Percentiles rank a stretch among this genome's conserved stretches.
Evolutionary conservation across 2,113 vertebrate genomes (phyloP).

Genomic region (Perognathus longimembris): DNA sequence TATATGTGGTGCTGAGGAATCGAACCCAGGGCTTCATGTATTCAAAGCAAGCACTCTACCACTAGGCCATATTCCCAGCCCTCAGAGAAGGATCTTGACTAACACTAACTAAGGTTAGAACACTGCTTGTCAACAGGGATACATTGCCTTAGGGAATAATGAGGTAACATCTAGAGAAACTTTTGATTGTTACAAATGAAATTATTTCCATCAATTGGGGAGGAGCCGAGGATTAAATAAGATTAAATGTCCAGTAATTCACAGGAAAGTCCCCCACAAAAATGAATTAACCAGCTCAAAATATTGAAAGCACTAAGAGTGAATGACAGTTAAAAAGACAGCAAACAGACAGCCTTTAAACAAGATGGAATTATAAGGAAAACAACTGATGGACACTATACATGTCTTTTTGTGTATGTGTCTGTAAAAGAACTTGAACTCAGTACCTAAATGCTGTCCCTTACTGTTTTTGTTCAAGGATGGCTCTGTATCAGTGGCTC

Average conservation of each 20-base stretch:
- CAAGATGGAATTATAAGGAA: neutral
- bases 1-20: too few species aligned
- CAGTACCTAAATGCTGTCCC: too few species aligned
- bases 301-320: neutral
- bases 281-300: conserved; percentile 27
- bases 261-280: neutral
- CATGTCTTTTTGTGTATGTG: neutral
- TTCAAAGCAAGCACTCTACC: too few species aligned
- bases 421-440: too few species aligned
- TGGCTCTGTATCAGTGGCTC: too few species aligned
- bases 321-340: neutral
- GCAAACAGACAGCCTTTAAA: conserved; percentile 16
- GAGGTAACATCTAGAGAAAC: neutral
- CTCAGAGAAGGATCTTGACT: neutral
- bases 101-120: conserved; percentile 15
- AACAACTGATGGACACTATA: neutral
- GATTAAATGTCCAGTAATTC: neutral
- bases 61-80: too few species aligned
- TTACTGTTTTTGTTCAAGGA: too few species aligned
- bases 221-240: neutral
- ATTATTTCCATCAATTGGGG: neutral
- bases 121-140: neutral
- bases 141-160: neutral
- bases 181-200: neutral
- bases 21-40: too few species aligned